These are phyloP conservation scores for Halcyon leucocephala DNA, from an alignment of 2,797 vertebrate genomes.

Conservation along the genomic window DNA sequence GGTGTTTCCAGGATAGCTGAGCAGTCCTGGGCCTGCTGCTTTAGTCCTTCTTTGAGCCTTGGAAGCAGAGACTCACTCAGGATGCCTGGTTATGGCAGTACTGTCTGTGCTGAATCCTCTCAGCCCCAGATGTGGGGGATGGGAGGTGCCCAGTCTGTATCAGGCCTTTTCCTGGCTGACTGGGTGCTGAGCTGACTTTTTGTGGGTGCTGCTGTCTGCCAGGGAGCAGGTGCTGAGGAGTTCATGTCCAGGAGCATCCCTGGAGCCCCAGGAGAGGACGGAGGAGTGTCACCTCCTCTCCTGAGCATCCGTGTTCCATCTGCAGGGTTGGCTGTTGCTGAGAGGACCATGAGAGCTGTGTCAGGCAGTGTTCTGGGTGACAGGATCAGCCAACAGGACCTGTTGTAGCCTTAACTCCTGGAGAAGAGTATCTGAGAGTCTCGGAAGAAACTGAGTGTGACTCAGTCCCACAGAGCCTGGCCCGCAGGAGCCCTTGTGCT, in stretches of 20 bases:
- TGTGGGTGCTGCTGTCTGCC: not conserved
- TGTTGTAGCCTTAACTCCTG: not conserved
- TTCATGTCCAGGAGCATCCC: not conserved
- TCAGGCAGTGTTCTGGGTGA: not conserved
- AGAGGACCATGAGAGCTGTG: not conserved
- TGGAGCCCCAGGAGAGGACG: not conserved
- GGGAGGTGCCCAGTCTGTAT: not conserved
- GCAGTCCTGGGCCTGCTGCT: not conserved
- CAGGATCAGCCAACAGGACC: not conserved
- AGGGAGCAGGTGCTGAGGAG: not conserved
- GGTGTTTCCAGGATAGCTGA: not conserved
- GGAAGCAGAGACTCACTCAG: rapidly evolving
- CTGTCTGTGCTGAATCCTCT: not conserved
- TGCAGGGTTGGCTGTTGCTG: not conserved
- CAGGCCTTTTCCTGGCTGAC: not conserved
- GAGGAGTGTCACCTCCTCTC: not conserved
- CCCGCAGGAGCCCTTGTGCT: not conserved
- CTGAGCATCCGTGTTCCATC: not conserved
- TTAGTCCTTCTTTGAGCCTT: not conserved
- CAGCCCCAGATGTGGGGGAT: not conserved
- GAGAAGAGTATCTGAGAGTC: not conserved
- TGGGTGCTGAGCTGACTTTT: not conserved
- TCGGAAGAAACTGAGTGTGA: not conserved
- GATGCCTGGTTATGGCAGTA: rapidly evolving
- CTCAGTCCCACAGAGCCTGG: not conserved